Evolutionary conservation across 92 coral and sea anemone species (phyloP).

Genomic region (Parazoanthus darwini): DNA sequence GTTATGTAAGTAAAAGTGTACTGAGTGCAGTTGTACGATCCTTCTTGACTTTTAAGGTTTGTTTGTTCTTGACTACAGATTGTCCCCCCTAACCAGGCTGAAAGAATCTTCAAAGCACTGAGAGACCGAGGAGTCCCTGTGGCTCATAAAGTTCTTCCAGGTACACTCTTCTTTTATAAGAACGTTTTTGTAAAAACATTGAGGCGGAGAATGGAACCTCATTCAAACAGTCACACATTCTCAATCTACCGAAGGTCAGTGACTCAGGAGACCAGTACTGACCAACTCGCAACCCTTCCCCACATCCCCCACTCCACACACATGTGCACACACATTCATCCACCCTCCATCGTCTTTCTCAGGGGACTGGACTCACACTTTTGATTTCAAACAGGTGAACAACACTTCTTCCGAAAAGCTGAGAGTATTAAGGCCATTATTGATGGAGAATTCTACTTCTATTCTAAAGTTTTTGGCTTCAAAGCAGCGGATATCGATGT

Average conservation of each 20-base stretch:
- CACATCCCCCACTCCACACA: no score
- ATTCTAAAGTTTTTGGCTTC: constrained; percentile 83
- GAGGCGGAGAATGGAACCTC: not conserved
- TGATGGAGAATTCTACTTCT: constrained; percentile 93
- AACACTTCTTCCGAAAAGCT: constrained; percentile 53
- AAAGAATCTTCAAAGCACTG: constrained; percentile 75
- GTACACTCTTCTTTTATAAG: constrained; percentile 31
- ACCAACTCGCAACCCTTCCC: no score
- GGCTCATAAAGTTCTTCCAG: constrained; percentile 78
- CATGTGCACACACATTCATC: no score
- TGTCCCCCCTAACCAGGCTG: constrained; percentile 85
- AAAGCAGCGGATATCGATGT: constrained; percentile 80
- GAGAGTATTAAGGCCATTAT: constrained; percentile 78
- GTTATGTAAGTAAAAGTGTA: no score
- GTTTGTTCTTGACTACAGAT: constrained; percentile 50
- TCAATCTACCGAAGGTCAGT: no score
- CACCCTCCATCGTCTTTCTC: no score
- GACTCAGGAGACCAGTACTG: no score
- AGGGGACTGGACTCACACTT: no score
- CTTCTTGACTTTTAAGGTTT: not conserved
- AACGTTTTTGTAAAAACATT: not conserved
- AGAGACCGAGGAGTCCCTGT: constrained; percentile 77
- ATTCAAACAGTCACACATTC: no score
- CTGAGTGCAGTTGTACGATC: no score
- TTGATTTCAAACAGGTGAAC: no score